A percentile compares a stretch with the other conserved stretches of the same genome.
Evolutionary conservation across 2,888 invertebrate species (phyloP).

Genomic region (Leucania comma): DNA sequence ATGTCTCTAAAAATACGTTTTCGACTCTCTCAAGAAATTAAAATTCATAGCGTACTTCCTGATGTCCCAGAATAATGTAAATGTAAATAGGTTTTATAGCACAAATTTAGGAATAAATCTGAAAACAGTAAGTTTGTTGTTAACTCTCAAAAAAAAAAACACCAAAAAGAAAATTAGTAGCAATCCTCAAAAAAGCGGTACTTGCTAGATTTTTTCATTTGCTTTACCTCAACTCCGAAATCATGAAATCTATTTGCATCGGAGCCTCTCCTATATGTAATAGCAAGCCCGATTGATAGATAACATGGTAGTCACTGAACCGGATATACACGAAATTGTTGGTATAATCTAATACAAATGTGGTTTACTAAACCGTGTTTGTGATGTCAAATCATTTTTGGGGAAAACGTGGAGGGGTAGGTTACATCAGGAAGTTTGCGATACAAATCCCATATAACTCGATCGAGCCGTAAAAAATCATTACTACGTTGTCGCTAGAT

Average conservation of each 20-base stretch:
- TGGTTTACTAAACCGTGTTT: conserved; percentile 16
- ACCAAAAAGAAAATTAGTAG: no score
- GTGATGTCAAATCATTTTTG: background rate
- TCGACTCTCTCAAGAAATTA: no score
- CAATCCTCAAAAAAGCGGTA: no score
- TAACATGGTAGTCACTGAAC: conserved; percentile 43
- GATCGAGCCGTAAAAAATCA: background rate
- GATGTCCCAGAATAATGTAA: no score
- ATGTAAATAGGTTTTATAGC: no score
- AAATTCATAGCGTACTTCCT: no score
- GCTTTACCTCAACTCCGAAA: background rate
- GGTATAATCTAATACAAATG: conserved; percentile 35
- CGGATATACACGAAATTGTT: conserved; percentile 45
- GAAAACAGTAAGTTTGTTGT: no score
- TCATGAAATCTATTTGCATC: conserved; percentile 21
- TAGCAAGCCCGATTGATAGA: conserved; percentile 49
- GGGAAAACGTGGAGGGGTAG: background rate
- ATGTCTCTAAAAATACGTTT: no score
- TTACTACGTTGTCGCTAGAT: background rate
- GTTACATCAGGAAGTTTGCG: background rate
- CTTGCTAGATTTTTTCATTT: background rate
- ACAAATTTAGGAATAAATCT: no score
- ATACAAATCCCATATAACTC: background rate
- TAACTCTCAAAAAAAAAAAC: no score
- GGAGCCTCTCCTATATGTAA: conserved; percentile 30